Evolutionary conservation across 1,140 invertebrate genomes (phyloP).

Genomic region (Holotrichia oblita): DNA sequence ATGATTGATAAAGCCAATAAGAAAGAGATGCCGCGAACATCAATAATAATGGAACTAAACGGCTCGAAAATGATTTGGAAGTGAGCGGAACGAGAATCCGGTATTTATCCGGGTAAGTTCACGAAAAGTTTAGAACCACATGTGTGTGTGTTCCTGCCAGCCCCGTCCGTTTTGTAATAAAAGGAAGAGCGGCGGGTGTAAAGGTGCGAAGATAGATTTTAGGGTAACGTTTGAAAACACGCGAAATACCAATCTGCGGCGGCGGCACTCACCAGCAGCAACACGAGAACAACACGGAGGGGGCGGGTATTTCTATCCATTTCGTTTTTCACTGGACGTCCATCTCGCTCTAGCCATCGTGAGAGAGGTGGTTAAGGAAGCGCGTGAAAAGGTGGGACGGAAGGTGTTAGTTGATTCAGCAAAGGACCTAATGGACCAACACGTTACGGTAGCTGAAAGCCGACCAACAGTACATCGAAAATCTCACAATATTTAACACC

Average conservation of each 20-base stretch:
- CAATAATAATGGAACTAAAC: slow-evolving; percentile 9
- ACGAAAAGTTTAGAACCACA: slow-evolving; percentile 32
- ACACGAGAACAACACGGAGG: slow-evolving; percentile 49
- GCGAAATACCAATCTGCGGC: slow-evolving; percentile 59
- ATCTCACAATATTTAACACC: slow-evolving; percentile 45
- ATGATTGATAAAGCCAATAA: slow-evolving; percentile 12
- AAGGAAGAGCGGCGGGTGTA: neutral
- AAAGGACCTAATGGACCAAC: slow-evolving; percentile 52
- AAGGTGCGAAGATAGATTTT: slow-evolving; percentile 53
- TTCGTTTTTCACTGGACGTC: neutral
- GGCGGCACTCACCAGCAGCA: slow-evolving; percentile 43
- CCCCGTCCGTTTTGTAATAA: too few relatives aligned
- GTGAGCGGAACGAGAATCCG: neutral
- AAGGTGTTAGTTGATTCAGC: slow-evolving; percentile 55
- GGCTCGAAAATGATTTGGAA: neutral
- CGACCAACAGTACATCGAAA: slow-evolving; percentile 43
- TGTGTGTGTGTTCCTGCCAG: neutral
- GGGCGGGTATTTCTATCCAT: slow-evolving; percentile 48
- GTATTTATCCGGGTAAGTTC: slow-evolving; percentile 8
- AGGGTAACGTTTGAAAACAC: slow-evolving; percentile 55
- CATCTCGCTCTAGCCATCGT: neutral
- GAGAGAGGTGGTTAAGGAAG: slow-evolving; percentile 45
- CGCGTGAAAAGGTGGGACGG: slow-evolving; percentile 45
- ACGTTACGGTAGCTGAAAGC: slow-evolving; percentile 49
- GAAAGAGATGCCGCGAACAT: neutral